phyloP scores from a whole-genome alignment of 2,113 vertebrate genomes.

The Pelecanoides urinatrix region DNA sequence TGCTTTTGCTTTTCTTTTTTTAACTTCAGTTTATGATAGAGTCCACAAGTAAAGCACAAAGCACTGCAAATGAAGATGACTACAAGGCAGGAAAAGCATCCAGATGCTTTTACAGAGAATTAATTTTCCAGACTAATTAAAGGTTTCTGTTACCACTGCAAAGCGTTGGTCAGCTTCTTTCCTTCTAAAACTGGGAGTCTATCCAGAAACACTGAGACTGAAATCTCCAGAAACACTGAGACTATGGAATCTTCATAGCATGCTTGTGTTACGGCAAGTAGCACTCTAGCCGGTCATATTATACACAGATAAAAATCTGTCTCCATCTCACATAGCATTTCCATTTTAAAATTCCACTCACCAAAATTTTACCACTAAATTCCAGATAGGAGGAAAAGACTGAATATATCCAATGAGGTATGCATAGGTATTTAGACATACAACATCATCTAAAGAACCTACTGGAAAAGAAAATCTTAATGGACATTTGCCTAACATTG shows the following conservation, averaged over 20 bases:
- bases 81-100: constrained; percentile 30
- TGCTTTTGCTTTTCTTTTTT: constrained; percentile 5
- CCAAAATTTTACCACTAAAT: neutral
- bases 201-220: neutral
- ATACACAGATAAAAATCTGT: neutral
- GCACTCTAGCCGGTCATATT: neutral
- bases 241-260: neutral
- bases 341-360: neutral
- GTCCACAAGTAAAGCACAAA: constrained; percentile 41
- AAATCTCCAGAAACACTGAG: neutral
- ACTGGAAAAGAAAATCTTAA: neutral
- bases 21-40: neutral
- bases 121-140: constrained; percentile 47
- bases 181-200: constrained; percentile 2
- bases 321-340: neutral
- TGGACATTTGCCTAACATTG: neutral
- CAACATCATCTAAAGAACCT: neutral
- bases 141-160: constrained; percentile 13
- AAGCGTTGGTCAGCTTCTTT: constrained; percentile 18
- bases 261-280: neutral
- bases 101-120: constrained; percentile 46
- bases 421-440: neutral
- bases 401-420: neutral
- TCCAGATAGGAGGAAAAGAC: neutral
- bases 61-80: constrained; percentile 33